Evolutionary conservation across 2,113 vertebrate genomes (phyloP).

Genomic region (Pangasianodon gigas): DNA sequence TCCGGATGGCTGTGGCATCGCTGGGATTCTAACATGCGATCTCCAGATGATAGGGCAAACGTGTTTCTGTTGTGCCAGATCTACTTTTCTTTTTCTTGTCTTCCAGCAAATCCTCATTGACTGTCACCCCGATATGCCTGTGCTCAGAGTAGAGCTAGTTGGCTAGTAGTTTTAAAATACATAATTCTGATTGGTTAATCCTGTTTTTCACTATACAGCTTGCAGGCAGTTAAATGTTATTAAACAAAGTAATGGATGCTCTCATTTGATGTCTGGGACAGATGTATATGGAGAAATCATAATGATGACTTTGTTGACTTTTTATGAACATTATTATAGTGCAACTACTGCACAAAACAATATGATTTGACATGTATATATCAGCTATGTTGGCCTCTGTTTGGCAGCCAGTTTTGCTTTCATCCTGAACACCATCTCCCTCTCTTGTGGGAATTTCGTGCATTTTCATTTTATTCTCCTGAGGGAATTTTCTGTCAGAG

Average conservation of each 20-base stretch:
- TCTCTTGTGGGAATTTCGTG: not conserved
- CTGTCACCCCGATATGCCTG: not conserved
- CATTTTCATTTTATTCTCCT: slow-evolving; percentile 10
- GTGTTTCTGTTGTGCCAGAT: not conserved
- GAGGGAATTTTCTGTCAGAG: not conserved
- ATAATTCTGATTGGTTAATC: not conserved
- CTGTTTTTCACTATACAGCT: not conserved
- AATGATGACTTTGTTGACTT: not conserved
- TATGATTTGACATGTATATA: not conserved
- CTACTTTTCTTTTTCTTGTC: not conserved
- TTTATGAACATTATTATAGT: not conserved
- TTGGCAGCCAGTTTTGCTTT: not conserved
- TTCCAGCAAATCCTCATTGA: not conserved
- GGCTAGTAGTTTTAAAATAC: not conserved
- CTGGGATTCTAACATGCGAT: not conserved
- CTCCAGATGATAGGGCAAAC: not conserved
- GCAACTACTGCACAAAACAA: not conserved
- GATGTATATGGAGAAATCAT: not conserved
- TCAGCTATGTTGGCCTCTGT: not conserved
- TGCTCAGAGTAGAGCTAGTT: not conserved
- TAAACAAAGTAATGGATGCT: not conserved
- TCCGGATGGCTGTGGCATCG: not conserved
- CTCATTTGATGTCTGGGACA: not conserved
- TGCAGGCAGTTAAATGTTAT: not conserved
- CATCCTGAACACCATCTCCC: not conserved